phyloP scores from a whole-genome alignment of 2,797 vertebrate genomes.

The Enteromius unitaeniatus region DNA sequence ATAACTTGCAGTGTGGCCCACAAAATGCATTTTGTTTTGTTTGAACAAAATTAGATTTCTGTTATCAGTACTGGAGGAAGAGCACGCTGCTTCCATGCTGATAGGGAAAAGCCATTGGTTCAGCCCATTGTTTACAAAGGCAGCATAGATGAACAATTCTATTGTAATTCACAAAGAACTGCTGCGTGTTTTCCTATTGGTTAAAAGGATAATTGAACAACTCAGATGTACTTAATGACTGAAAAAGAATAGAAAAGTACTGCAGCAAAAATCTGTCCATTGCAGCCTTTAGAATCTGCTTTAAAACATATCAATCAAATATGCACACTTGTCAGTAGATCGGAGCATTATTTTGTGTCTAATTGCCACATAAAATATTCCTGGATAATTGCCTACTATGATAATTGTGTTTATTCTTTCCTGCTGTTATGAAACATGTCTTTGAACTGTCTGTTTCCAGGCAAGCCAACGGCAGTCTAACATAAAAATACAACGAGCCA shows the following conservation, averaged over 20 bases:
- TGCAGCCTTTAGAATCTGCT: slow-evolving; percentile 5
- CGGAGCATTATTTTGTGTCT: slow-evolving; percentile 17
- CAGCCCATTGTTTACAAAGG: slow-evolving; percentile 25
- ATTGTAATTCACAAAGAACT: slow-evolving; percentile 29
- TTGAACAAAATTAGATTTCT: slow-evolving; percentile 36
- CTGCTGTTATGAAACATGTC: slow-evolving; percentile 26
- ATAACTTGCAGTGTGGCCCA: neutral
- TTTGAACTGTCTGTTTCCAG: slow-evolving; percentile 34
- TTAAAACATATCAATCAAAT: slow-evolving; percentile 10
- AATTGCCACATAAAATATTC: slow-evolving; percentile 38
- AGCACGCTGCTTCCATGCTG: slow-evolving; percentile 22
- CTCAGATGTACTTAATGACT: slow-evolving; percentile 3
- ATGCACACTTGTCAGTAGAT: neutral
- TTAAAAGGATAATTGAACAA: slow-evolving; percentile 27
- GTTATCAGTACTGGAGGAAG: slow-evolving; percentile 23
- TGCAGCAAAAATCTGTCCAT: slow-evolving; percentile 10
- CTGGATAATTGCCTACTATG: slow-evolving; percentile 42
- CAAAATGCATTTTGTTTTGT: slow-evolving; percentile 23
- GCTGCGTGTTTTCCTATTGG: neutral
- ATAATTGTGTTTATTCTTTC: slow-evolving; percentile 41
- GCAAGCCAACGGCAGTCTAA: slow-evolving; percentile 37
- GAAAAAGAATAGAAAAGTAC: slow-evolving; percentile 4
- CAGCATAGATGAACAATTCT: slow-evolving; percentile 6
- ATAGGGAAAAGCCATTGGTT: slow-evolving; percentile 20
- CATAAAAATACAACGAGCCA: slow-evolving; percentile 18